Evolutionary conservation across 2,797 vertebrate species (phyloP).

Genomic region (Dendrocincla tyrannina): DNA sequence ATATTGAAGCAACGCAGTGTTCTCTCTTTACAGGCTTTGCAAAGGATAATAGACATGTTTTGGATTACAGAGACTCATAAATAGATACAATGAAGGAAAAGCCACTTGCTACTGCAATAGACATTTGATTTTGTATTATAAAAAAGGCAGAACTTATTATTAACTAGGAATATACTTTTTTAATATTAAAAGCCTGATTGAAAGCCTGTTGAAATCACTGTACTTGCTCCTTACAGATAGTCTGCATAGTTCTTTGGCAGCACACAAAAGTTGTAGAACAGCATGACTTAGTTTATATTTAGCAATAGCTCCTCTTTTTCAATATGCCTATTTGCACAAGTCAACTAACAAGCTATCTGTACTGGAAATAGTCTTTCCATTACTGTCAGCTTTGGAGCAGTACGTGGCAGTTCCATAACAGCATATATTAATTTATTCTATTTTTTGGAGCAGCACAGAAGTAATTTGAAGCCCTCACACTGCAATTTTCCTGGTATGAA

Average conservation of each 20-base stretch:
- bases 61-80: not conserved
- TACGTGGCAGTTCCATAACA: not conserved
- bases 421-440: not conserved
- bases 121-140: not conserved
- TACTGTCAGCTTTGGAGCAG: slow-evolving; percentile 8
- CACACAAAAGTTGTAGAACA: not conserved
- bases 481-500: not conserved
- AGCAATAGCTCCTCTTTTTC: slow-evolving; percentile 24
- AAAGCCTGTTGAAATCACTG: not conserved
- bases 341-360: slow-evolving; percentile 25
- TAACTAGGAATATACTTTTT: not conserved
- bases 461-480: not conserved
- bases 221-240: not conserved
- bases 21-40: slow-evolving; percentile 25
- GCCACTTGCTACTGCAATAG: not conserved
- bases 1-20: not conserved
- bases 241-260: not conserved
- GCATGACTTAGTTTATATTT: slow-evolving; percentile 26
- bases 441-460: not conserved
- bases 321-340: slow-evolving; percentile 16
- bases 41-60: slow-evolving; percentile 1
- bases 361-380: slow-evolving; percentile 1
- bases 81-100: not conserved
- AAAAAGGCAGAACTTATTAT: not conserved
- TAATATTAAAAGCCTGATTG: not conserved